Conservation (phyloP, 2,113 vertebrate genomes). For the Nibea coibor region DNA sequence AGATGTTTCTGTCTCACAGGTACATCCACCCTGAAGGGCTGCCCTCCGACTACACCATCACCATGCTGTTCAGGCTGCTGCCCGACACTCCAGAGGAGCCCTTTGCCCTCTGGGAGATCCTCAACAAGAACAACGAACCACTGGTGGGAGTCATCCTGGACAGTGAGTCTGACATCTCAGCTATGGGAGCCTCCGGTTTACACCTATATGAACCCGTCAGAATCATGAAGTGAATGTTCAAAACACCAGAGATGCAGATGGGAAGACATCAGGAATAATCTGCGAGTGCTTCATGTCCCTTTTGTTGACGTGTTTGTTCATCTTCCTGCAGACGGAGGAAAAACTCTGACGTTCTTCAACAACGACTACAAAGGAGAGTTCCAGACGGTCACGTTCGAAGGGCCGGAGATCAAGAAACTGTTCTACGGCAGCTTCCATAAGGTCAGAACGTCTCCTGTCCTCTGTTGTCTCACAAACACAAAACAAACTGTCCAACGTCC, state of each 20-base stretch:
- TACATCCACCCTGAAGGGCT: constrained; percentile 95
- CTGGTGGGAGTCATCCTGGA: constrained; percentile 96
- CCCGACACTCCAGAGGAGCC: constrained; percentile 93
- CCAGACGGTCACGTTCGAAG: constrained; percentile 96
- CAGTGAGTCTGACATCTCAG: constrained; percentile 86
- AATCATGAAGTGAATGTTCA: too few species aligned
- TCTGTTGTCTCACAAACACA: too few species aligned
- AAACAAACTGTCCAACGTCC: too few species aligned
- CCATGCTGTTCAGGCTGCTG: constrained; percentile 93
- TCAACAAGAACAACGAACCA: constrained; percentile 91
- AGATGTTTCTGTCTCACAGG: constrained; percentile 72
- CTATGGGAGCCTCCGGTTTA: background rate
- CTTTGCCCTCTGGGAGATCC: constrained; percentile 97
- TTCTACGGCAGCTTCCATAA: constrained; percentile 98
- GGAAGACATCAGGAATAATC: background rate
- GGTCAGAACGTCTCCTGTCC: constrained; percentile 62
- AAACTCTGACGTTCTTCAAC: constrained; percentile 97
- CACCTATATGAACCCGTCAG: background rate
- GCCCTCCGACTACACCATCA: constrained; percentile 96
- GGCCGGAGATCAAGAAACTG: constrained; percentile 91
- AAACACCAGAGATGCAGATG: background rate
- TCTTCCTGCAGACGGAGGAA: constrained; percentile 87
- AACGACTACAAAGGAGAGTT: constrained; percentile 92
- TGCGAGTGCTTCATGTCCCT: background rate
- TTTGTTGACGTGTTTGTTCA: background rate